Conservation (phyloP, 2,888 invertebrate genomes). For the Drosophila suboccidentalis region DNA sequence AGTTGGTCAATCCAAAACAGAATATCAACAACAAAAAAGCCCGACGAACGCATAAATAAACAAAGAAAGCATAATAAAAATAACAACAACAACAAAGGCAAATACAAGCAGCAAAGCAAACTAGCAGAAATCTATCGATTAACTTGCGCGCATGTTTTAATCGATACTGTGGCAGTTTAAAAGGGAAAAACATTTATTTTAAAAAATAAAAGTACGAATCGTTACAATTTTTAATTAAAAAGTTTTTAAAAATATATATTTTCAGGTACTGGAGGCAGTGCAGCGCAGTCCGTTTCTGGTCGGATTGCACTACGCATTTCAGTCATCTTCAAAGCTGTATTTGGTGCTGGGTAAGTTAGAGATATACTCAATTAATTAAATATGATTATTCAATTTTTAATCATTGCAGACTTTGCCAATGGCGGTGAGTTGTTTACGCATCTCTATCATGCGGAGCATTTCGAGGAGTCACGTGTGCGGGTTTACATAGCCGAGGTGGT, state of each 20-base stretch:
- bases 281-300: conserved; percentile 98
- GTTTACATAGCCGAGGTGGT: conserved; percentile 98
- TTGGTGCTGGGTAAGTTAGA: conserved; percentile 94
- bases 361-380: fast-evolving
- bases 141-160: neutral
- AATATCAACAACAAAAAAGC: conserved; percentile 35
- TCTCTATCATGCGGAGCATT: conserved; percentile 96
- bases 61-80: conserved; percentile 19
- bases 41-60: conserved; percentile 26
- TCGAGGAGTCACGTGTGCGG: conserved; percentile 95
- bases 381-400: neutral
- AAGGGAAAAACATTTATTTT: no score
- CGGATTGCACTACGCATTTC: conserved; percentile 99
- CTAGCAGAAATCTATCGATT: conserved; percentile 28
- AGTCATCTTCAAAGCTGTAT: conserved; percentile 98
- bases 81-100: neutral
- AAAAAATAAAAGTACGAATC: no score
- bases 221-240: no score
- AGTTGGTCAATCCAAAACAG: neutral
- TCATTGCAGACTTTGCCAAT: conserved; percentile 95
- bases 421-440: conserved; percentile 99
- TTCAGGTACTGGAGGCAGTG: conserved; percentile 95
- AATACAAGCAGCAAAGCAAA: conserved; percentile 22
- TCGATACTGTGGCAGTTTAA: conserved; percentile 2
- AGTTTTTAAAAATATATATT: conserved; percentile 28